These are phyloP conservation scores for Caerostris darwini DNA, from an alignment of 1,140 invertebrate genomes.

Conservation along the genomic window DNA sequence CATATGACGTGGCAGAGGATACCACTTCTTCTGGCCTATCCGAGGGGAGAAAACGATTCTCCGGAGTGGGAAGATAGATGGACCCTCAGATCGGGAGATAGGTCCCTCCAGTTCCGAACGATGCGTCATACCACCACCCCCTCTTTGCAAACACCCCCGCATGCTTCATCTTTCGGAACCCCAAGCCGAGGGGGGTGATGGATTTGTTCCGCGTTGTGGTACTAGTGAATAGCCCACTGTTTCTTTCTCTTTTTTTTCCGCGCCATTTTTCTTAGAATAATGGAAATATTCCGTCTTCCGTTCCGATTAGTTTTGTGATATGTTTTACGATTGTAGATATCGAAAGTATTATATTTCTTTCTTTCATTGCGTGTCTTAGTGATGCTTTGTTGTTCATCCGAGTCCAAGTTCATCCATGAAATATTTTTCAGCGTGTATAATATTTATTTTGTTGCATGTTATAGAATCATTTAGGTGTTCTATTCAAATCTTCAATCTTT, in stretches of 20 bases:
- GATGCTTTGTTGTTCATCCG: too few relatives aligned
- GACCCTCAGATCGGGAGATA: slow-evolving; percentile 9
- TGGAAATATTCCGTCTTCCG: neutral
- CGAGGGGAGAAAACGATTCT: neutral
- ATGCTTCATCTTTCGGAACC: neutral
- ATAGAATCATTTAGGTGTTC: too few relatives aligned
- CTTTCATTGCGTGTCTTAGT: too few relatives aligned
- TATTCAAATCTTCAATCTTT: too few relatives aligned
- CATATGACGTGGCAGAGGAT: slow-evolving; percentile 41
- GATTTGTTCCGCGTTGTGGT: neutral
- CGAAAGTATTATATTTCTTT: too few relatives aligned
- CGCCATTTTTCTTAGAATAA: neutral
- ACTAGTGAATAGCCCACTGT: neutral
- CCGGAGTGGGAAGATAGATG: slow-evolving; percentile 31
- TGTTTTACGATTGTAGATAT: too few relatives aligned
- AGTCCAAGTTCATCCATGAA: too few relatives aligned
- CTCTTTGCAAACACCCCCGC: slow-evolving; percentile 26
- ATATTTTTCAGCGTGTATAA: too few relatives aligned
- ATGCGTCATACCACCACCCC: slow-evolving; percentile 29
- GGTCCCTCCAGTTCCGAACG: slow-evolving; percentile 2
- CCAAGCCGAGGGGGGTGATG: neutral
- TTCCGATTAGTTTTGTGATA: neutral
- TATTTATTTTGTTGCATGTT: too few relatives aligned
- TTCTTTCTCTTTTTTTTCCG: neutral
- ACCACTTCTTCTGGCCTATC: slow-evolving; percentile 18